These are phyloP conservation scores for Prolemur simus DNA, from an alignment of 2,113 vertebrate species.

Conservation along the genomic window DNA sequence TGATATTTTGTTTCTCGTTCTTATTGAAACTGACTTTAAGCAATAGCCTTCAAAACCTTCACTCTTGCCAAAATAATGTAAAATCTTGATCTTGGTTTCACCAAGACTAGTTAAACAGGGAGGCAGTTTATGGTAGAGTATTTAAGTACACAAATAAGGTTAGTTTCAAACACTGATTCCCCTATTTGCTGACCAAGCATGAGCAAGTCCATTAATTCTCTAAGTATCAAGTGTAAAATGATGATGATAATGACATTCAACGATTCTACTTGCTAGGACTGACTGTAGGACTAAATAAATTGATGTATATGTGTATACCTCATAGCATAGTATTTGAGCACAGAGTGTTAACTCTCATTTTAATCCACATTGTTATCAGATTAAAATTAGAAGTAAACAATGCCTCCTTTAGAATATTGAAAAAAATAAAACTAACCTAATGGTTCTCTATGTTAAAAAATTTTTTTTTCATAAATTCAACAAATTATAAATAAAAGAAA, in stretches of 20 bases:
- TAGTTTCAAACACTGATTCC: background rate
- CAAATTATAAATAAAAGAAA: constrained; percentile 41
- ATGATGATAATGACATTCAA: background rate
- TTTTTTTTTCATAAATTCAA: background rate
- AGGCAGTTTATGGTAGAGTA: background rate
- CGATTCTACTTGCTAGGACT: background rate
- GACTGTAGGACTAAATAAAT: background rate
- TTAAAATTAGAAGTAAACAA: constrained; percentile 39
- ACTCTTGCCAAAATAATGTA: background rate
- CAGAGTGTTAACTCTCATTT: background rate
- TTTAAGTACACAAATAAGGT: background rate
- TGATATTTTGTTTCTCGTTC: background rate
- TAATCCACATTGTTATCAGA: background rate
- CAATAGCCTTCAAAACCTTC: background rate
- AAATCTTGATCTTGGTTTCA: background rate
- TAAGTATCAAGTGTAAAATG: background rate
- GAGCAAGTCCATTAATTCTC: background rate
- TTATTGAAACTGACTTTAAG: background rate
- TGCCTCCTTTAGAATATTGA: constrained; percentile 2
- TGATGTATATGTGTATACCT: background rate
- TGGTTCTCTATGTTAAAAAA: background rate
- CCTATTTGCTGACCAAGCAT: background rate
- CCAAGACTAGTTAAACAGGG: background rate
- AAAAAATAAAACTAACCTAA: constrained; percentile 20
- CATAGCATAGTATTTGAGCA: background rate